Evolutionary conservation across 30 jellyfish, hydroid and myxozoan species (phyloP).

Genomic region (Cassiopea andromeda): DNA sequence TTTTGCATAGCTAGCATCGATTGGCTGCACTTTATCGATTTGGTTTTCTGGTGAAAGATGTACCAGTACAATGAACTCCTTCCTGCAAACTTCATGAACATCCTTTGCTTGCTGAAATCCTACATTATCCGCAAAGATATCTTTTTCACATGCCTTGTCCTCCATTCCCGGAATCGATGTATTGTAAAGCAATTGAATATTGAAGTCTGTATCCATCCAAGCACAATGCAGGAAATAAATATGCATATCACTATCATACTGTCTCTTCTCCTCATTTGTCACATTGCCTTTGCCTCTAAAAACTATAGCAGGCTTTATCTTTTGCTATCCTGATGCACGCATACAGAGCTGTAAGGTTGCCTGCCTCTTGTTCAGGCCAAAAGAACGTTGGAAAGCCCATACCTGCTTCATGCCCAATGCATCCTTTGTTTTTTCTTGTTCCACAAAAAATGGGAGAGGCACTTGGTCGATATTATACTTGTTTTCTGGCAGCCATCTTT

Average conservation of each 20-base stretch:
- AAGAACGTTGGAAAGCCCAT: not conserved
- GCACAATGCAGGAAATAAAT: not conserved
- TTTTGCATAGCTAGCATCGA: too few relatives aligned
- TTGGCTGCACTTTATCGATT: too few relatives aligned
- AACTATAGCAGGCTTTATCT: not conserved
- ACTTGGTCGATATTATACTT: constrained; percentile 38
- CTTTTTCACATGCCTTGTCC: too few relatives aligned
- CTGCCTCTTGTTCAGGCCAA: not conserved
- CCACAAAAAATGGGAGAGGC: constrained; percentile 41
- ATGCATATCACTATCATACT: not conserved
- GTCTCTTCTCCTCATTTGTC: not conserved
- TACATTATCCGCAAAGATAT: too few relatives aligned
- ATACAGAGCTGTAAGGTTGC: not conserved
- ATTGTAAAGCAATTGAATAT: too few relatives aligned
- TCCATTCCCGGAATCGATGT: too few relatives aligned
- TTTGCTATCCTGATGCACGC: not conserved
- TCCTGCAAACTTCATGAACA: too few relatives aligned
- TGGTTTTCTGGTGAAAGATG: too few relatives aligned
- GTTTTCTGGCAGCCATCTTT: constrained; percentile 41
- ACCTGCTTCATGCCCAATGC: constrained; percentile 8
- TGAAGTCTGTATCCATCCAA: too few relatives aligned
- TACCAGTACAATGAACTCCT: too few relatives aligned
- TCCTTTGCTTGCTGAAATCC: too few relatives aligned
- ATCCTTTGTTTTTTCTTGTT: constrained; percentile 7
- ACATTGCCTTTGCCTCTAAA: not conserved